Base-by-base conservation (phyloP, 2,113 vertebrate species). In the Trematocara zebra region DNA sequence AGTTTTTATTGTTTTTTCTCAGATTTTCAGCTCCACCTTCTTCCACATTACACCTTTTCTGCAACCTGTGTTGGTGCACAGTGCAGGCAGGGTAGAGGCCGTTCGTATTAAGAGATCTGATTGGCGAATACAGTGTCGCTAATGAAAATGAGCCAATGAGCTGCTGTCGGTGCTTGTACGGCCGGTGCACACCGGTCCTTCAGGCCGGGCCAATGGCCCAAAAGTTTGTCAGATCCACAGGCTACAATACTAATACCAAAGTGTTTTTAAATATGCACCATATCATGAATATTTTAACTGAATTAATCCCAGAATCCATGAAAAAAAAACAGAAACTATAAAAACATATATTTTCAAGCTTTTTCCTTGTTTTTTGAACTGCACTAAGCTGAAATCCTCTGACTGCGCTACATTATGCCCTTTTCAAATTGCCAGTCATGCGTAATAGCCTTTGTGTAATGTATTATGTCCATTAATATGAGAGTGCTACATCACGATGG, bases 201-300 rank as follows among this genome's bases (percentile, higher is more conserved):
- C 26, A 31, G 17, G 57, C 17, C 17, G 0, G 57, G 1, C 59
- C 59, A 0, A n/a, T 35, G 59, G 31, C 59, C 31, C 17, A 64
- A 64, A 64, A 3, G 59, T 35, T n/a, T 35, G 31, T 61, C 57
- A 31, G 2, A 64, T 37, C 31, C 17, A n/a, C 17, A 69, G 18
- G 80, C 26, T 33, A 28, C 49, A 35, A 49, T 49, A 28, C 42
- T 7, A 31, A 49, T 7, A 47, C 14, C 69, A 49, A 47, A 26
- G 35, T 40, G 5, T n/a, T 23, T 74, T 20, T 78, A 69, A 44
- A 31, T 23, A 51, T 1, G 20, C 20, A 7, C 15, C 4, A 7
- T 42, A 17, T 54, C 20, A 33, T 18, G 2, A 67, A 17, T 44
- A n/a, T 37, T 37, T 37, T 23, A 52, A 51, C 23, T 23, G 0